Evolutionary conservation across 2,888 invertebrate species (phyloP), one percentile per base, ranked within the genome.

Genomic region (Dryocosmus kuriphilus): DNA sequence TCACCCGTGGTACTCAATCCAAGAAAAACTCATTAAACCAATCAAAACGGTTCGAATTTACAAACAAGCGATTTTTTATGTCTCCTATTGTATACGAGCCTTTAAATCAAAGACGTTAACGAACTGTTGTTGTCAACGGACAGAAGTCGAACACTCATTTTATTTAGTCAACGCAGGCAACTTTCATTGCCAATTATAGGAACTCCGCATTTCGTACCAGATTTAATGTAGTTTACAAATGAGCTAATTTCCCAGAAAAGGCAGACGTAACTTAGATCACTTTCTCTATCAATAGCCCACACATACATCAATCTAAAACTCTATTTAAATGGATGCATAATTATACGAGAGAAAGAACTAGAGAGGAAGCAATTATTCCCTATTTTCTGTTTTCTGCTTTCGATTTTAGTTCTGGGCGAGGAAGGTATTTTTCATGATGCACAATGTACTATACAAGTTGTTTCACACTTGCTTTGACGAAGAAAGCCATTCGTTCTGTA

Each of bases 121-220:
- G 51, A 71, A 71, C 71, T 71, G 71, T 46, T 65, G 41, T 71
- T 71, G 71, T 71, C 71, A 51, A 51, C 5, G 27, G 51, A 71
- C 71, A 71, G 71, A 71, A 27, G 30, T 51, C 30, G 71, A 14
- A 30, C 51, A 71, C 46, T 71, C 30, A 51, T 71, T 71, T 32
- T 71, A 71, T 19, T 51, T 30, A 51, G 71, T 71, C 30, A 51
- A 71, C 51, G 51, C 51, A 30, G 30, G n/a, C 71, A 71, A 71
- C 71, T 71, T 51, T 71, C 51, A 71, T 71, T 71, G 46, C 71
- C 71, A 71, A 71, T 71, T 71, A 71, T 51, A 71, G 46, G 46
- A 46, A 27, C 27, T 71, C 30, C 14, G 27, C 30, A 19, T 67
- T 41, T 41, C 46, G 41, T 67, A 46, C 41, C 67, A 41, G 67